These are phyloP conservation scores for Lasioglossum zephyrum DNA, from an alignment of 2,888 invertebrate genomes.

Conservation along the genomic window DNA sequence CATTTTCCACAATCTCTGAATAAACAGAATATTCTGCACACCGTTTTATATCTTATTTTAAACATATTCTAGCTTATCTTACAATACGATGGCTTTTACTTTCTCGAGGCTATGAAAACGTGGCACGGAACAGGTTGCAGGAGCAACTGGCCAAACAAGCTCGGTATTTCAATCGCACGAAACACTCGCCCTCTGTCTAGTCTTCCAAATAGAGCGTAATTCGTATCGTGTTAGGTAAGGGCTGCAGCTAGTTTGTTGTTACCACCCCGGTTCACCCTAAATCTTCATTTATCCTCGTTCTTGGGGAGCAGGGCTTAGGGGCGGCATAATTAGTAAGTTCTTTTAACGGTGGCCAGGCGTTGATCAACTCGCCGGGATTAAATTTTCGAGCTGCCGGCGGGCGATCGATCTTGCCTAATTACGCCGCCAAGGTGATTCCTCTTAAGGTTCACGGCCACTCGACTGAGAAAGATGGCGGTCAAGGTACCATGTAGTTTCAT, in stretches of 20 bases:
- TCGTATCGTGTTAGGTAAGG: conserved; percentile 16
- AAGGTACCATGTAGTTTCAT: neutral
- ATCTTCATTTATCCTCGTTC: conserved; percentile 49
- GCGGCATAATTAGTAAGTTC: conserved; percentile 56
- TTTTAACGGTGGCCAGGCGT: conserved; percentile 40
- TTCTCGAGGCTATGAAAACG: neutral
- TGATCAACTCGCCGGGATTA: conserved; percentile 50
- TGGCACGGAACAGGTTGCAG: neutral
- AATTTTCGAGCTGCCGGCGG: conserved; percentile 38
- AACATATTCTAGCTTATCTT: too few species aligned
- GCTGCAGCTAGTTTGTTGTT: conserved; percentile 20
- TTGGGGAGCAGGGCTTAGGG: conserved; percentile 23
- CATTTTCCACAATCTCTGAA: too few species aligned
- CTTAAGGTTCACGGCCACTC: conserved; percentile 27
- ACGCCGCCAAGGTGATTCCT: conserved; percentile 25
- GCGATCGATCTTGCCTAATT: conserved; percentile 55
- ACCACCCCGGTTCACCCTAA: conserved; percentile 4
- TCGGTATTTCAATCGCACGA: neutral
- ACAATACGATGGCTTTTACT: neutral
- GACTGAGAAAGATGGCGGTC: neutral
- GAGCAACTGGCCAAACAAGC: neutral
- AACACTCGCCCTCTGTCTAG: conserved; percentile 8
- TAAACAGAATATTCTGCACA: too few species aligned
- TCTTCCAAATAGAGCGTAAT: conserved; percentile 33
- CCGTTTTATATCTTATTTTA: too few species aligned